phyloP scores from a whole-genome alignment of 2,113 vertebrate genomes.

The Shinisaurus crocodilurus region DNA sequence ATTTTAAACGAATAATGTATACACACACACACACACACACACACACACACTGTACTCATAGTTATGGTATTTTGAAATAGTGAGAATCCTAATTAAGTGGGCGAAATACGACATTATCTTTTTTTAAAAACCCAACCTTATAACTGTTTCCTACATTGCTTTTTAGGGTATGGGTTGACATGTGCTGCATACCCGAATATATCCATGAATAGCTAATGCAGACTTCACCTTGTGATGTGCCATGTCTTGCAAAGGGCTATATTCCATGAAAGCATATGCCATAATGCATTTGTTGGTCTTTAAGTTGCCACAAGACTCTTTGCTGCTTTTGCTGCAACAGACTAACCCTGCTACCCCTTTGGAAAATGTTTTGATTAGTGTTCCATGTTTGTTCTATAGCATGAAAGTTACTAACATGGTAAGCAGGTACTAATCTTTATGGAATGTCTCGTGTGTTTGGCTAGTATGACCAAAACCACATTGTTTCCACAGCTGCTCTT shows the following conservation, averaged over 20 bases:
- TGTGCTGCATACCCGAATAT: not conserved
- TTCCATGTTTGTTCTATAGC: not conserved
- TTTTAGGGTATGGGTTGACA: not conserved
- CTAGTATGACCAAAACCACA: not conserved
- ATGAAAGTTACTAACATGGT: not conserved
- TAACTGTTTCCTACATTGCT: not conserved
- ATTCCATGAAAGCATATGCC: no score
- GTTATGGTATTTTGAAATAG: not conserved
- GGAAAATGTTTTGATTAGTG: not conserved
- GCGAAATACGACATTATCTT: not conserved
- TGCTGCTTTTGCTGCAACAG: no score
- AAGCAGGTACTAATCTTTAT: not conserved
- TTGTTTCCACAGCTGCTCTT: not conserved
- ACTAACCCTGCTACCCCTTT: no score
- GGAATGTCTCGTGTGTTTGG: not conserved
- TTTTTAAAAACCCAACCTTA: not conserved
- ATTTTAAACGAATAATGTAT: not conserved
- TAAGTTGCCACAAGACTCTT: no score
- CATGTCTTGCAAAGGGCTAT: no score
- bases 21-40: no score
- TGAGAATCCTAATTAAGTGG: not conserved
- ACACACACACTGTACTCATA: not conserved
- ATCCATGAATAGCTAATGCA: constrained; percentile 32
- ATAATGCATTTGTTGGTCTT: no score
- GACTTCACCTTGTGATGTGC: not conserved